Conservation (phyloP, 2,113 vertebrate species). For the Psilopsiagon aymara region DNA sequence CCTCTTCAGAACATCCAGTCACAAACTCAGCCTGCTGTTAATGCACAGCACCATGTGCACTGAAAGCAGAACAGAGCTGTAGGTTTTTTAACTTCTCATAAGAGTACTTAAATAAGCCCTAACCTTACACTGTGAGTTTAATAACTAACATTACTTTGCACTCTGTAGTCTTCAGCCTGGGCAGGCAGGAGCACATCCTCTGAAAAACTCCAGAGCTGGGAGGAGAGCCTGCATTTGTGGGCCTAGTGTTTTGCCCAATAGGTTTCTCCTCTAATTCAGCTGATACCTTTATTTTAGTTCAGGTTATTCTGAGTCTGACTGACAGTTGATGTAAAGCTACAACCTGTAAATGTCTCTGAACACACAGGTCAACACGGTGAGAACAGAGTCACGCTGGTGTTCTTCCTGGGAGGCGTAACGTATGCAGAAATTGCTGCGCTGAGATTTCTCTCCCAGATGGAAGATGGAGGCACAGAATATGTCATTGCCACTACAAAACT, state of each 20-base stretch:
- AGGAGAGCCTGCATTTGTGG: background rate
- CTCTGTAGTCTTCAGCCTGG: background rate
- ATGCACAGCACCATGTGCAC: background rate
- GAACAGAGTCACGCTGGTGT: conserved; percentile 92
- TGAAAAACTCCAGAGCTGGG: background rate
- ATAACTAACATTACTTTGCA: background rate
- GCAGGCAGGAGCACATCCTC: background rate
- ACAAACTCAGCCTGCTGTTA: background rate
- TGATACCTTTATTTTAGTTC: background rate
- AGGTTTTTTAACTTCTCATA: background rate
- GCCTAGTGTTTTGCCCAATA: background rate
- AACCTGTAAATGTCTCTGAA: background rate
- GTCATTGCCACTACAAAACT: conserved; percentile 96
- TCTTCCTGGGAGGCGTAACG: conserved; percentile 95
- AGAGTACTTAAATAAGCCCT: background rate
- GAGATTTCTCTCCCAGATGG: conserved; percentile 95
- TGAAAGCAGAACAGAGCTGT: background rate
- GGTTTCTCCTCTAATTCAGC: background rate
- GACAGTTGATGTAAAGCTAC: background rate
- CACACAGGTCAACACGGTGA: conserved; percentile 92
- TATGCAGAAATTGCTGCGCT: conserved; percentile 95
- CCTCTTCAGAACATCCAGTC: background rate
- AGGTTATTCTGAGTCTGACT: background rate
- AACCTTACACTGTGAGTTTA: background rate
- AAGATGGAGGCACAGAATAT: conserved; percentile 95